These are phyloP conservation scores for Alethe castanea DNA, from an alignment of 2,113 vertebrate species.

Conservation along the genomic window DNA sequence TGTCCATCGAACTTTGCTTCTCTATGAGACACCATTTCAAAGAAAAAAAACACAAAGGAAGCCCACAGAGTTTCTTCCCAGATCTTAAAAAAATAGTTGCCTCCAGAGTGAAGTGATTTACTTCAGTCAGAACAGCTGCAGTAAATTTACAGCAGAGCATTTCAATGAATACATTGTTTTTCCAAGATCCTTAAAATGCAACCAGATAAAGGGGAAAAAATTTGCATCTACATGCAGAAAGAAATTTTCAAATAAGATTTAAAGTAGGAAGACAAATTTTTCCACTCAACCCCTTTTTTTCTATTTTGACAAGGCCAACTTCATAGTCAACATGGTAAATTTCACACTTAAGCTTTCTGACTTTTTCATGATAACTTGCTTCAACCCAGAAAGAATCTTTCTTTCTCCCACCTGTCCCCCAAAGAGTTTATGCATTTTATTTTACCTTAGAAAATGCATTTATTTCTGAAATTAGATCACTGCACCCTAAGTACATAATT, in stretches of 20 bases:
- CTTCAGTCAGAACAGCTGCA: not conserved
- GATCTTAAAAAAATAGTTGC: not conserved
- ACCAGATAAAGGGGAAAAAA: not conserved
- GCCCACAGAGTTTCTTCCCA: not conserved
- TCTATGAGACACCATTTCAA: slow-evolving; percentile 60
- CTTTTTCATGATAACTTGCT: not conserved
- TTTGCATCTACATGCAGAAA: not conserved
- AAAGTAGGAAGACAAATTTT: not conserved
- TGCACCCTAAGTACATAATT: not conserved
- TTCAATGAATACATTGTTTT: not conserved
- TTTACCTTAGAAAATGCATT: not conserved
- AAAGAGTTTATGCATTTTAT: not conserved
- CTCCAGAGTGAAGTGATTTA: not conserved
- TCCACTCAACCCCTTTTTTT: not conserved
- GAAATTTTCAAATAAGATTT: not conserved
- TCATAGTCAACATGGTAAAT: not conserved
- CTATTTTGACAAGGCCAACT: not conserved
- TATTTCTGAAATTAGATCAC: not conserved
- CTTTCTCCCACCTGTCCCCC: rapidly evolving
- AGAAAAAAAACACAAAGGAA: slow-evolving; percentile 1
- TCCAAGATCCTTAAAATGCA: not conserved
- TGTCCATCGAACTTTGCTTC: slow-evolving; percentile 85
- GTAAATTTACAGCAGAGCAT: not conserved
- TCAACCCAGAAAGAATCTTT: not conserved
- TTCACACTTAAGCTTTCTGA: not conserved